Evolutionary conservation across 2,888 invertebrate species (phyloP), one percentile per base, ranked within the genome.

Genomic region (Adineta ricciae): DNA sequence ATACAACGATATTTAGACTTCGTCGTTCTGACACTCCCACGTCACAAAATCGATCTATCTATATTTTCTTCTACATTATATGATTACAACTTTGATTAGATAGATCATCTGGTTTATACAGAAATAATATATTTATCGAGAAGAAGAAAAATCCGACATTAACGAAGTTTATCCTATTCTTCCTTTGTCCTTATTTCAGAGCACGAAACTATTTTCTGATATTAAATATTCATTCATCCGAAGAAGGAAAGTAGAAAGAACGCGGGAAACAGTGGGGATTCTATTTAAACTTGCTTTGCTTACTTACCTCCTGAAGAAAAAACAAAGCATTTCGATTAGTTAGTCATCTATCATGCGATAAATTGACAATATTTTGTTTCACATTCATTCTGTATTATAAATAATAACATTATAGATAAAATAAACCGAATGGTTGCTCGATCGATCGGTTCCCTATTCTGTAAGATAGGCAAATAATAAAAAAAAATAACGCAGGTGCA

Each of bases 1-100:
- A 64, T 64, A 64, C 64, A 32, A 64, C 32, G 64, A 64, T 64
- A 64, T 64, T 64, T 64, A 64, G 64, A 32, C 64, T 64, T 64
- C 64, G 64, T 19, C 64, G 32, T 64, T 64, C 64, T 64, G 64
- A 16, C 27, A 64, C 64, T 64, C 64, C 27, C 16, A 64, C 32
- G 64, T 19, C 32, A 3, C 32, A 32, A 64, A 64, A 64, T 64
- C 64, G 32, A 27, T 36, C 64, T 64, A 32, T 64, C 24, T 64
- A 32, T 64, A 19, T 32, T 32, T 4, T 64, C 16, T 64, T 32
- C 32, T 32, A 32, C 32, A 64, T 32, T 64, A 32, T 19, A 64
- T 2, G 32, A 36, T 36, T 19, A 64, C 32, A 64, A 64, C 5
- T 64, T 64, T 64, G 5, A 64, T 64, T 32, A 64, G 32, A 9